These are phyloP conservation scores for Euura lappo DNA, from an alignment of 1,140 invertebrate species.

Conservation along the genomic window DNA sequence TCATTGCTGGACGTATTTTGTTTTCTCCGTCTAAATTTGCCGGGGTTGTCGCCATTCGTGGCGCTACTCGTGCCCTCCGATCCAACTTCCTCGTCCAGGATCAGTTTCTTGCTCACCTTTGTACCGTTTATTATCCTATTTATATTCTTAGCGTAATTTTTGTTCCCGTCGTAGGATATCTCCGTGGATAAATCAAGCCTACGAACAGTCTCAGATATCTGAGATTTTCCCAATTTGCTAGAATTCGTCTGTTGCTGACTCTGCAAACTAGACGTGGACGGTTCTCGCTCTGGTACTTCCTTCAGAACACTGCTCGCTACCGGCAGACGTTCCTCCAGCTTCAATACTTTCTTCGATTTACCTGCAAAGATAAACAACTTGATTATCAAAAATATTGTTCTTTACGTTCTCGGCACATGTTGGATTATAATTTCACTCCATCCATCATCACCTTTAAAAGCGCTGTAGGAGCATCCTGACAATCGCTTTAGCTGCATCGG, in stretches of 20 bases:
- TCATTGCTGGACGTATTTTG: neutral
- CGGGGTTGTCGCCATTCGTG: neutral
- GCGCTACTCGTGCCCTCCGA: neutral
- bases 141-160: conserved; percentile 49
- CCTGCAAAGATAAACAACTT: conserved; percentile 31
- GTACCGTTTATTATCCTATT: conserved; percentile 46
- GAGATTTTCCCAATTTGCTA: conserved; percentile 25
- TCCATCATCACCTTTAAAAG: conserved; percentile 50
- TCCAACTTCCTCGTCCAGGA: conserved; percentile 24
- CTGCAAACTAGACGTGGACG: conserved; percentile 32
- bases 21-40: neutral
- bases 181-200: conserved; percentile 36
- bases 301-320: conserved; percentile 2
- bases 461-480: conserved; percentile 56
- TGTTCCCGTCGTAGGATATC: conserved; percentile 48
- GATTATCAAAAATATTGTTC: conserved; percentile 2
- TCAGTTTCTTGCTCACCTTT: conserved; percentile 41
- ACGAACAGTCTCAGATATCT: conserved; percentile 26
- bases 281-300: conserved; percentile 21
- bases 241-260: conserved; percentile 17
- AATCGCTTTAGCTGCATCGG: conserved; percentile 45
- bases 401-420: neutral
- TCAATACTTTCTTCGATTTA: conserved; percentile 33
- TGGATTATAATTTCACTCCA: conserved; percentile 10
- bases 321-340: conserved; percentile 24